Evolutionary conservation across 1,140 invertebrate genomes (phyloP).

Genomic region (Drosophila lacertosa): DNA sequence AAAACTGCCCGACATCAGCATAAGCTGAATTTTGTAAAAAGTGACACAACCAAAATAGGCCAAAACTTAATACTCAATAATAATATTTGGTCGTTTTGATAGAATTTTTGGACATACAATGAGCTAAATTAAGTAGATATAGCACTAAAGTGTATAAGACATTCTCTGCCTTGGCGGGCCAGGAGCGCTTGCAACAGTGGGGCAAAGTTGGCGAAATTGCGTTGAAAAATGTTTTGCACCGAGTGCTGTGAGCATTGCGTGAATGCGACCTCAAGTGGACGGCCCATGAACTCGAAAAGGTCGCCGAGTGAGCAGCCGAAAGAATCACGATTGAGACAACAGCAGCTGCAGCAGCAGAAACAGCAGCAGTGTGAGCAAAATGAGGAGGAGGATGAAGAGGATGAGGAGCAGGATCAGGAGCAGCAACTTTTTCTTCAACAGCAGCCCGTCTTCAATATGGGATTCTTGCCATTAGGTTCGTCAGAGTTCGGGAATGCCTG

Average conservation of each 20-base stretch:
- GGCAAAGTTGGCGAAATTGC: not conserved
- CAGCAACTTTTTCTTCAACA: conserved; percentile 1
- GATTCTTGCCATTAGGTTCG: conserved; percentile 17
- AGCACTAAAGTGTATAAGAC: not conserved
- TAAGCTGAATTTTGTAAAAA: not conserved
- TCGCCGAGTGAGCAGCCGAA: not conserved
- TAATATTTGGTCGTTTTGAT: not conserved
- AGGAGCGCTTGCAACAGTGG: conserved; percentile 9
- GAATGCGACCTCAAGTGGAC: conserved; percentile 34
- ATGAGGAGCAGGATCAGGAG: not conserved
- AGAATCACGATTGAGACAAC: conserved; percentile 7
- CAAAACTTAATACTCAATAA: not conserved
- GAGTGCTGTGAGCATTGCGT: conserved; percentile 56
- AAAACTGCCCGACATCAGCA: no score
- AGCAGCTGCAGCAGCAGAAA: not conserved
- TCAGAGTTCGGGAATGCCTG: conserved; percentile 1
- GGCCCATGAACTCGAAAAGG: not conserved
- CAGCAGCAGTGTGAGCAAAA: conserved; percentile 22
- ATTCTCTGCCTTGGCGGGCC: conserved; percentile 1
- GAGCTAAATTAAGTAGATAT: conserved; percentile 35
- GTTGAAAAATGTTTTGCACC: conserved; percentile 10
- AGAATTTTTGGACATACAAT: conserved; percentile 32
- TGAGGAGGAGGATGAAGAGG: not conserved
- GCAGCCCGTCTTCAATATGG: conserved; percentile 21
- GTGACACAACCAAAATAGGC: conserved; percentile 5